A percentile compares a stretch with the other conserved stretches of the same genome.
phyloP scores from a whole-genome alignment of 92 coral and sea anemone genomes.

The Hydrozoanthus gracilis region DNA sequence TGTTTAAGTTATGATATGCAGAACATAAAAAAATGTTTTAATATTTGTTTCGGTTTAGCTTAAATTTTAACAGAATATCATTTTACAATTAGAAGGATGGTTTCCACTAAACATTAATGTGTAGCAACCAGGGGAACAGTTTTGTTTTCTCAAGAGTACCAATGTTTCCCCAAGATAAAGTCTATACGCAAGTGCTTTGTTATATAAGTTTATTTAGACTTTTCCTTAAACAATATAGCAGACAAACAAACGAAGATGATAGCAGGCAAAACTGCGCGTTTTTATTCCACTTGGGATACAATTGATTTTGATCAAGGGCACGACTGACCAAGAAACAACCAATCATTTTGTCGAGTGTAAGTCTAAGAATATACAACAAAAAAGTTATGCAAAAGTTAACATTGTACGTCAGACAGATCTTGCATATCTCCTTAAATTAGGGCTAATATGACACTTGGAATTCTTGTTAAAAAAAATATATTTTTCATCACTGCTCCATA shows the following conservation, averaged over 20 bases:
- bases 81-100: conserved; percentile 13
- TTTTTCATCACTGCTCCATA: conserved; percentile 14
- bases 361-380: conserved; percentile 43
- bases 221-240: conserved; percentile 10
- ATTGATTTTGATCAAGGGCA: conserved; percentile 34
- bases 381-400: conserved; percentile 4
- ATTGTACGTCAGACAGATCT: conserved; percentile 4
- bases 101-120: conserved; percentile 10
- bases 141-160: conserved; percentile 12
- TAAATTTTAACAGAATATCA: conserved; percentile 2
- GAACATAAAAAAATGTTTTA: conserved; percentile 7
- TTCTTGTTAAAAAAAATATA: conserved; percentile 1
- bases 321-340: conserved; percentile 50
- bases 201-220: conserved; percentile 6
- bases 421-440: conserved; percentile 13
- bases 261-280: conserved; percentile 43
- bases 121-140: conserved; percentile 2
- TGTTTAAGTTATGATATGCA: conserved; percentile 13
- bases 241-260: not conserved
- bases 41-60: conserved; percentile 8
- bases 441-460: conserved; percentile 6
- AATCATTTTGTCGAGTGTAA: conserved; percentile 47
- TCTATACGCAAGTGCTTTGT: not conserved
- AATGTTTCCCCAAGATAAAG: conserved; percentile 6
- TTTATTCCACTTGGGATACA: conserved; percentile 38